Evolutionary conservation across 2,113 vertebrate species (phyloP).

Genomic region (Sander vitreus): DNA sequence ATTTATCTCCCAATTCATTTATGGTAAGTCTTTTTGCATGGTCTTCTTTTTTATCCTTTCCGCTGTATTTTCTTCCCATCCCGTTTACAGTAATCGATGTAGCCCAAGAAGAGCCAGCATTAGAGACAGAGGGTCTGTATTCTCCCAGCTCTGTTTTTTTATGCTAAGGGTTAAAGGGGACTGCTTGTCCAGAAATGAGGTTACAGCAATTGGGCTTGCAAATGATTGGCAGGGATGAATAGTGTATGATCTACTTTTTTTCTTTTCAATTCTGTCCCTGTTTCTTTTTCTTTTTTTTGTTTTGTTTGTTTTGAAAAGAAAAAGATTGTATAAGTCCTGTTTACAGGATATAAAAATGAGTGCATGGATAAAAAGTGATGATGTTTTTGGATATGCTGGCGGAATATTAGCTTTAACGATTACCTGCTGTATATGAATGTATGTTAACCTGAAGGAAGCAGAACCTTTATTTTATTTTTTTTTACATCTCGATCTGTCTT

Average conservation of each 20-base stretch:
- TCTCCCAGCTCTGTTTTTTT: slow-evolving; percentile 52
- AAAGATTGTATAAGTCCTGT: slow-evolving; percentile 13
- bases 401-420: slow-evolving; percentile 22
- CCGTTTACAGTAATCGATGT: slow-evolving; percentile 47
- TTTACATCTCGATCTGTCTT: slow-evolving; percentile 38
- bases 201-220: slow-evolving; percentile 70
- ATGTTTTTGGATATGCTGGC: slow-evolving; percentile 28
- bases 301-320: slow-evolving; percentile 37
- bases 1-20: slow-evolving; percentile 16
- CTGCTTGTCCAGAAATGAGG: slow-evolving; percentile 61
- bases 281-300: slow-evolving; percentile 2
- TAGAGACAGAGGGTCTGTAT: slow-evolving; percentile 35
- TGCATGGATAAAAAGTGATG: slow-evolving; percentile 27
- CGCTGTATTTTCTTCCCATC: not conserved
- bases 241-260: slow-evolving; percentile 45
- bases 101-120: slow-evolving; percentile 33
- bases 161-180: slow-evolving; percentile 49
- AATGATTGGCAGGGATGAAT: slow-evolving; percentile 66
- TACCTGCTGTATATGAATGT: not conserved
- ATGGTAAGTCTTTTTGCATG: not conserved
- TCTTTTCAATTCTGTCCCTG: slow-evolving; percentile 6
- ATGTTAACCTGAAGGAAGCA: slow-evolving; percentile 25
- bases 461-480: slow-evolving; percentile 21
- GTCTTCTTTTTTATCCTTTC: slow-evolving; percentile 27
- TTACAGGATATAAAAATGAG: slow-evolving; percentile 20